Evolutionary conservation across 2,113 vertebrate species (phyloP).

Genomic region (Propithecus coquereli): DNA sequence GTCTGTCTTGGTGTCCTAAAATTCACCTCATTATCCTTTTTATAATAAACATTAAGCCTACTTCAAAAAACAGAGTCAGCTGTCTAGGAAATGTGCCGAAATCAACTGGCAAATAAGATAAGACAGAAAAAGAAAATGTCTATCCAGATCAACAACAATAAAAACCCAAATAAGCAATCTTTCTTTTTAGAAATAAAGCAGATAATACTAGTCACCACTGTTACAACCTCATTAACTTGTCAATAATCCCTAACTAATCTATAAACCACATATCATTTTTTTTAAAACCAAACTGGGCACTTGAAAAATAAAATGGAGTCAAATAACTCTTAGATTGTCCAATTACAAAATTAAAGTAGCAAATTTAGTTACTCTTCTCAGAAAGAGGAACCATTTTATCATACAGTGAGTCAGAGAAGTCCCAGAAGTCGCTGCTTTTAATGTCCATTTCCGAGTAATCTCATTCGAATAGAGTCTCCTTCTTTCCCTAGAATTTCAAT

Average conservation of each 20-base stretch:
- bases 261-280: not conserved
- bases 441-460: not conserved
- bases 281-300: not conserved
- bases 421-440: not conserved
- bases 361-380: conserved; percentile 25
- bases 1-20: not conserved
- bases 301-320: not conserved
- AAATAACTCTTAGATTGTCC: not conserved
- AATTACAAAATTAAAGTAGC: conserved; percentile 32
- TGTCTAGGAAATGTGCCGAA: not conserved
- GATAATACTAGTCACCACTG: not conserved
- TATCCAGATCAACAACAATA: not conserved
- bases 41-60: not conserved
- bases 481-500: not conserved
- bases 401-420: not conserved
- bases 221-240: not conserved
- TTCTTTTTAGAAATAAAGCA: not conserved
- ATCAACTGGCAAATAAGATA: not conserved
- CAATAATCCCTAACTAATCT: not conserved
- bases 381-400: not conserved
- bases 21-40: not conserved
- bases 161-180: not conserved
- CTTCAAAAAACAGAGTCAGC: not conserved
- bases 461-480: not conserved
- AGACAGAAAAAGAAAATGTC: not conserved